Evolutionary conservation across 2,888 invertebrate genomes (phyloP).

Genomic region (Heteromyza rotundicornis): DNA sequence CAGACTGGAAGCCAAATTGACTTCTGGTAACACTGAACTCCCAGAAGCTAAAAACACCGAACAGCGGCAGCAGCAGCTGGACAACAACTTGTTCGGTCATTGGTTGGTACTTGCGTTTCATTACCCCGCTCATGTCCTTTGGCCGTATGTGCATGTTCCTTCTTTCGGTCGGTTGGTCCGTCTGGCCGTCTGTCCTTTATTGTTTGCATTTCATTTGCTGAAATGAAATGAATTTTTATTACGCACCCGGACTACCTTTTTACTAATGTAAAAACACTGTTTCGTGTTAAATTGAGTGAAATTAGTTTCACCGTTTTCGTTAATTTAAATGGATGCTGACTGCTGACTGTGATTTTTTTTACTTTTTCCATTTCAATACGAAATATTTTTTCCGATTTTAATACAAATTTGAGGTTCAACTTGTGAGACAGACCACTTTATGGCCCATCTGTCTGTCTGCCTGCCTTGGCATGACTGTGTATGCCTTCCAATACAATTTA

Average conservation of each 20-base stretch:
- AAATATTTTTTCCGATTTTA: too few relatives aligned
- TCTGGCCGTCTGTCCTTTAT: slow-evolving; percentile 10
- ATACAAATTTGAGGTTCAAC: too few relatives aligned
- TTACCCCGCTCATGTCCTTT: too few relatives aligned
- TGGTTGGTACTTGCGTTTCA: too few relatives aligned
- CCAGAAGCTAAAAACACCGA: not conserved
- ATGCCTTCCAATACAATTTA: too few relatives aligned
- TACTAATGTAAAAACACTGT: slow-evolving; percentile 54
- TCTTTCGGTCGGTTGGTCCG: slow-evolving; percentile 7
- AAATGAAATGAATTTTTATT: slow-evolving; percentile 55
- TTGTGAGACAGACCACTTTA: too few relatives aligned
- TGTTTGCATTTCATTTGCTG: slow-evolving; percentile 46
- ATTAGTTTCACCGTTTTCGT: slow-evolving; percentile 43
- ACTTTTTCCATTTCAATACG: too few relatives aligned
- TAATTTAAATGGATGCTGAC: slow-evolving; percentile 4
- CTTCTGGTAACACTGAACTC: not conserved
- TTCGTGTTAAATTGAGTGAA: slow-evolving; percentile 42
- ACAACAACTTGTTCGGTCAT: not conserved
- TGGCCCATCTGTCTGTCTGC: too few relatives aligned
- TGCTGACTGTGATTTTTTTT: too few relatives aligned
- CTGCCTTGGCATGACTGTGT: too few relatives aligned
- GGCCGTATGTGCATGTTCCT: not conserved
- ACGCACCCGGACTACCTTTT: slow-evolving; percentile 37
- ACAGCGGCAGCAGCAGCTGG: not conserved
- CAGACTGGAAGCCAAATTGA: not conserved